A percentile compares a stretch with the other conserved stretches of the same genome.
These are phyloP conservation scores for Stratiolaelaps scimitus DNA, from an alignment of 1,140 invertebrate genomes.

Conservation along the genomic window DNA sequence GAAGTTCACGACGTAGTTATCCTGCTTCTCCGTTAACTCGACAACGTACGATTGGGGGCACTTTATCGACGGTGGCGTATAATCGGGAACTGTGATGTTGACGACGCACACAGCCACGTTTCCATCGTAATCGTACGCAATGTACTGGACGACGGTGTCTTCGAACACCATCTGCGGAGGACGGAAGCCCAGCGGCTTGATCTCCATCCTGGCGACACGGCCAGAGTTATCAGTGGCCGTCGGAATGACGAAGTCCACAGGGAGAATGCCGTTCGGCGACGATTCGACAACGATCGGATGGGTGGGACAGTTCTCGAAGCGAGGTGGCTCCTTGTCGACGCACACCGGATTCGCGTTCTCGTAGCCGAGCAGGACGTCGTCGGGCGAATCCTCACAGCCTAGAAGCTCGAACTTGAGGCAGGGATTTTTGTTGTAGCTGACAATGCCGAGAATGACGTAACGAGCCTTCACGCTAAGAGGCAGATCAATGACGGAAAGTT, in stretches of 20 bases:
- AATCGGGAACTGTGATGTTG: constrained; percentile 84
- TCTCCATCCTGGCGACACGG: constrained; percentile 74
- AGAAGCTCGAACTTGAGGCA: constrained; percentile 91
- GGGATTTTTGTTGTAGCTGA: constrained; percentile 89
- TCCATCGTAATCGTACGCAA: constrained; percentile 89
- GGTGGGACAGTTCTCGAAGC: constrained; percentile 88
- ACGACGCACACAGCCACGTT: constrained; percentile 94
- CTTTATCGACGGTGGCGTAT: constrained; percentile 78
- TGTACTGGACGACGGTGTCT: constrained; percentile 82
- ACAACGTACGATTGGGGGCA: constrained; percentile 92
- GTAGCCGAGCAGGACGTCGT: constrained; percentile 67
- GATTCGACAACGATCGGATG: constrained; percentile 77
- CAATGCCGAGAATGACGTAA: constrained; percentile 80
- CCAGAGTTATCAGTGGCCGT: constrained; percentile 85
- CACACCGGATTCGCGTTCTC: constrained; percentile 86
- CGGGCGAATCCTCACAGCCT: constrained; percentile 69
- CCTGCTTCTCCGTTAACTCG: constrained; percentile 73
- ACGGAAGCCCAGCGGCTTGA: constrained; percentile 75
- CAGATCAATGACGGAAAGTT: constrained; percentile 84
- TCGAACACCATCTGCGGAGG: constrained; percentile 77
- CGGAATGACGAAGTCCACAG: constrained; percentile 83
- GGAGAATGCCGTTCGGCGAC: constrained; percentile 65
- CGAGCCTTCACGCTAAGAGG: constrained; percentile 81
- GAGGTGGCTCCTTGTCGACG: constrained; percentile 87
- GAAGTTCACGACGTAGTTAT: constrained; percentile 77